These are phyloP conservation scores for Rhagonycha lutea DNA, from an alignment of 2,888 invertebrate species.

Conservation along the genomic window DNA sequence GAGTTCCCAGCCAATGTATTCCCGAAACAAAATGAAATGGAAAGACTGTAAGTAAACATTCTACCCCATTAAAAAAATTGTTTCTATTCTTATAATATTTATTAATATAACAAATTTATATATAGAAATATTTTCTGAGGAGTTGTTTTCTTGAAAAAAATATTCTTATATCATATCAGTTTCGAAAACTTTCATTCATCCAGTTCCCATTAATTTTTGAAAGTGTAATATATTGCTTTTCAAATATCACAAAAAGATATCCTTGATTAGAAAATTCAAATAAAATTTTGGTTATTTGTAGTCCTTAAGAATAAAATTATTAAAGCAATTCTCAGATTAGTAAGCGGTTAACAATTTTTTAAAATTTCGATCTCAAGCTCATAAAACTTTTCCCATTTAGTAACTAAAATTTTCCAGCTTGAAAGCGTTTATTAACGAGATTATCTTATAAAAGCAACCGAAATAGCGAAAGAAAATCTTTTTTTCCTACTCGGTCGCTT, in stretches of 20 bases:
- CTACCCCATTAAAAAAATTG: background rate
- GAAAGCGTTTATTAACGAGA: background rate
- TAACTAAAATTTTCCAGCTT: background rate
- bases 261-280: background rate
- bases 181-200: too few species aligned
- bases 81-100: background rate
- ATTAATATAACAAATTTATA: too few species aligned
- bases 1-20: slow-evolving; percentile 52
- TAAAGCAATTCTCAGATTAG: background rate
- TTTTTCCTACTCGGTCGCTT: background rate
- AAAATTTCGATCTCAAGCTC: background rate
- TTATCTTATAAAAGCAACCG: background rate
- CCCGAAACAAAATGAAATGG: slow-evolving; percentile 44
- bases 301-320: background rate
- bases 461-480: background rate
- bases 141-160: too few species aligned
- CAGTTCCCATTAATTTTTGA: too few species aligned
- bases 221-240: too few species aligned
- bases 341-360: background rate
- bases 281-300: background rate
- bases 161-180: too few species aligned
- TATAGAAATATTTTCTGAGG: too few species aligned
- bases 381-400: background rate
- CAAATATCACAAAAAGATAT: background rate
- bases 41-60: background rate